These are phyloP conservation scores for Tenthredo mesomela DNA, from an alignment of 2,888 invertebrate genomes.

Conservation along the genomic window DNA sequence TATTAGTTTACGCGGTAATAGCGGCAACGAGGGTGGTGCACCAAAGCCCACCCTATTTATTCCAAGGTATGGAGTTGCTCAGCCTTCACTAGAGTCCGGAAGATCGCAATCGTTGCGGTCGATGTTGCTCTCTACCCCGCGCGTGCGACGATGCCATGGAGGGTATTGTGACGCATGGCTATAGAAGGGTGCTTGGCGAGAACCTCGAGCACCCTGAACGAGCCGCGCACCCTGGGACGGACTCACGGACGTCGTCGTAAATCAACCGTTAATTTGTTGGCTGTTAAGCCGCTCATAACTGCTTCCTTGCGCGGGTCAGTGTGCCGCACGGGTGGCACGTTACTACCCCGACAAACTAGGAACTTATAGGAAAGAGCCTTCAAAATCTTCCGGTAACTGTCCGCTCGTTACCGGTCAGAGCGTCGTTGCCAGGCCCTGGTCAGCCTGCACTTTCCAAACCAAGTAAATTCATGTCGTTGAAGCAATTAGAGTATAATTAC, in stretches of 20 bases:
- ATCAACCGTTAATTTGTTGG: constrained; percentile 50
- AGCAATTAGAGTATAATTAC: constrained; percentile 26
- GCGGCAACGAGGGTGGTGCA: constrained; percentile 39
- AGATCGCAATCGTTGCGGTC: constrained; percentile 50
- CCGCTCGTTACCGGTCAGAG: background rate
- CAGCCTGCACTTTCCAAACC: background rate
- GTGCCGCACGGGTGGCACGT: constrained; percentile 34
- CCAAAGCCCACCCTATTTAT: background rate
- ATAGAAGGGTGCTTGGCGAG: constrained; percentile 22
- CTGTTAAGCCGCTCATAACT: constrained; percentile 47
- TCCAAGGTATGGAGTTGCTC: constrained; percentile 34
- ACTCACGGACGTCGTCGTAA: constrained; percentile 43
- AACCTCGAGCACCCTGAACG: constrained; percentile 30
- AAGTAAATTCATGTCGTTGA: constrained; percentile 5
- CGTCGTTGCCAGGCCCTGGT: background rate
- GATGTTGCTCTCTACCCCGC: constrained; percentile 27
- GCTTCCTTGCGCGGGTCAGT: constrained; percentile 48
- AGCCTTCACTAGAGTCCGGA: constrained; percentile 36
- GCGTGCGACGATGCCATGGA: constrained; percentile 14
- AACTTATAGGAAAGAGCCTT: constrained; percentile 2
- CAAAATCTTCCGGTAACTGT: constrained; percentile 26
- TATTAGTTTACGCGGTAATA: constrained; percentile 48
- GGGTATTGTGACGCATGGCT: constrained; percentile 36
- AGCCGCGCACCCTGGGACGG: constrained; percentile 25
- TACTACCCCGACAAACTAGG: constrained; percentile 2